phyloP scores from a whole-genome alignment of 2,797 vertebrate species.

The Lemur catta region DNA sequence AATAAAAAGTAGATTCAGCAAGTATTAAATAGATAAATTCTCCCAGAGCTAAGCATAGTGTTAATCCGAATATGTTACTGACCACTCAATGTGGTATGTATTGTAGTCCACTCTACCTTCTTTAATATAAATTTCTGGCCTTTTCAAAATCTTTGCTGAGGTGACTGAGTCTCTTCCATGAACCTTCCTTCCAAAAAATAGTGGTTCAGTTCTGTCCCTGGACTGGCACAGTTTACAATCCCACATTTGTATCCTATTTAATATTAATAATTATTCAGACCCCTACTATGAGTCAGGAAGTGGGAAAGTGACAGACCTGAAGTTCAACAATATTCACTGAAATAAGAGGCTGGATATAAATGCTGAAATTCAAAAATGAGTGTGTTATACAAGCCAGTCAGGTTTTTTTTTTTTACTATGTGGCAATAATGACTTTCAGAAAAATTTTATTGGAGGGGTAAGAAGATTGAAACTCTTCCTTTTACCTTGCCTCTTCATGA shows the following conservation, averaged over 20 bases:
- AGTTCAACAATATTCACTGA: background rate
- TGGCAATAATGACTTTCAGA: background rate
- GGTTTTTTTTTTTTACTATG: background rate
- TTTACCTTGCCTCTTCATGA: background rate
- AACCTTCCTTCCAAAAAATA: background rate
- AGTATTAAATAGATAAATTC: background rate
- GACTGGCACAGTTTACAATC: background rate
- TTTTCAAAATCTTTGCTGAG: background rate
- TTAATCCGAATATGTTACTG: background rate
- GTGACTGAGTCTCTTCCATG: background rate
- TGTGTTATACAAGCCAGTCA: background rate
- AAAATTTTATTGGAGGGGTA: background rate
- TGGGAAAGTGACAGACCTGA: background rate
- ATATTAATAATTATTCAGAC: background rate
- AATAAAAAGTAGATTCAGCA: background rate
- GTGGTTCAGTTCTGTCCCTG: background rate
- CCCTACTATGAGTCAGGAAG: background rate
- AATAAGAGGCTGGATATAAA: background rate
- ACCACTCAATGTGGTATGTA: background rate
- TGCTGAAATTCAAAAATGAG: background rate
- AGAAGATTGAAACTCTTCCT: background rate
- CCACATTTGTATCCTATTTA: background rate
- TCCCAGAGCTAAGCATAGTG: background rate
- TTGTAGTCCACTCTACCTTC: background rate
- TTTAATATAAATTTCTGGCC: background rate